Evolutionary conservation across 1,140 invertebrate genomes (phyloP).

Genomic region (Lysiphlebus fabarum): DNA sequence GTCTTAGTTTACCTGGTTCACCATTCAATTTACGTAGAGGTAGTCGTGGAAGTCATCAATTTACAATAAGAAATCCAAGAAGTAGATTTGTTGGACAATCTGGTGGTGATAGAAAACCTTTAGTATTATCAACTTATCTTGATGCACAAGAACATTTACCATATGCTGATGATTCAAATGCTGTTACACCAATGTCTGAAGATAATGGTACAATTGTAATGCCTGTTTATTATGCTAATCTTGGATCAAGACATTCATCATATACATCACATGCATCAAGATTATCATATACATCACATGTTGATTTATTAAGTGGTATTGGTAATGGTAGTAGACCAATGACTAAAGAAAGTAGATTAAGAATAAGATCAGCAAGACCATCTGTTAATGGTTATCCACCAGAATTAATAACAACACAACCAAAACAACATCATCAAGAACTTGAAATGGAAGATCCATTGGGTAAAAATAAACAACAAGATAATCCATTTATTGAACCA

Average conservation of each 20-base stretch:
- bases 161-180: slow-evolving; percentile 95
- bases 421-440: slow-evolving; percentile 66
- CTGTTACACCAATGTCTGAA: slow-evolving; percentile 96
- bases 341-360: slow-evolving; percentile 81
- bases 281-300: slow-evolving; percentile 90
- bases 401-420: slow-evolving; percentile 61
- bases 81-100: slow-evolving; percentile 63
- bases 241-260: slow-evolving; percentile 85
- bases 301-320: slow-evolving; percentile 76
- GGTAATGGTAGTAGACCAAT: slow-evolving; percentile 64
- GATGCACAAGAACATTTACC: slow-evolving; percentile 95
- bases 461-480: slow-evolving; percentile 80
- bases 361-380: slow-evolving; percentile 70
- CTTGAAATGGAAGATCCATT: slow-evolving; percentile 74
- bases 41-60: slow-evolving; percentile 87
- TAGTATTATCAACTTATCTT: slow-evolving; percentile 90
- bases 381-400: slow-evolving; percentile 60
- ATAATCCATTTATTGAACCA: slow-evolving; percentile 89
- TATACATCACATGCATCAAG: slow-evolving; percentile 91
- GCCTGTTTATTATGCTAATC: slow-evolving; percentile 79
- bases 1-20: slow-evolving; percentile 92
- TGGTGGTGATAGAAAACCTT: slow-evolving; percentile 84
- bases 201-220: slow-evolving; percentile 93
- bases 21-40: slow-evolving; percentile 88
- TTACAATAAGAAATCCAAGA: slow-evolving; percentile 80